Evolutionary conservation across 2,888 invertebrate genomes (phyloP).

Genomic region (Dynastes hyllus): DNA sequence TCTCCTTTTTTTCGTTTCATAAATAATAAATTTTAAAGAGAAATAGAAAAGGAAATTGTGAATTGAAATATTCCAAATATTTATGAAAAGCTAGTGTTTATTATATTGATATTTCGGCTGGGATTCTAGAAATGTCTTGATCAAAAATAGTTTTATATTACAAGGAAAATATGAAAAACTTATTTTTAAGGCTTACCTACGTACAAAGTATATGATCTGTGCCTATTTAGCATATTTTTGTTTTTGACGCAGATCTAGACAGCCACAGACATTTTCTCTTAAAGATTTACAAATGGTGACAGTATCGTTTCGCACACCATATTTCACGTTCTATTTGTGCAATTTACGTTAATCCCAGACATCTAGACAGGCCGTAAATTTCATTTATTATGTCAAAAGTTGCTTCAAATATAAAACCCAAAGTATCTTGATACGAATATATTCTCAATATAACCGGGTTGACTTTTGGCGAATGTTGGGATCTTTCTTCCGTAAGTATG

Average conservation of each 20-base stretch:
- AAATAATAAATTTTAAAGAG: neutral
- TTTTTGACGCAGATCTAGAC: no score
- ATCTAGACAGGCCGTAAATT: constrained; percentile 19
- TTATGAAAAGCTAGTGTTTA: no score
- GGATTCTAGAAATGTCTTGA: no score
- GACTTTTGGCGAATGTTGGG: neutral
- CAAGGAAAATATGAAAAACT: no score
- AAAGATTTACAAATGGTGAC: neutral
- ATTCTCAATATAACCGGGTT: neutral
- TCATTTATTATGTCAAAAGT: constrained; percentile 32
- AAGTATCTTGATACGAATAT: neutral
- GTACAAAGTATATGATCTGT: no score
- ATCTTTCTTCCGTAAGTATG: constrained; percentile 13
- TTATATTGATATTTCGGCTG: no score
- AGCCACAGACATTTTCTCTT: no score
- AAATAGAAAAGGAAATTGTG: no score
- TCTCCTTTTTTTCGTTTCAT: neutral
- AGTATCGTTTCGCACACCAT: neutral
- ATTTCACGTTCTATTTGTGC: constrained; percentile 23
- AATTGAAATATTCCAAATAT: no score
- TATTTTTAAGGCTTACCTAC: no score
- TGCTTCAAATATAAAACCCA: constrained; percentile 5
- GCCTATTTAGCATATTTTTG: no score
- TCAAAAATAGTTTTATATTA: no score
- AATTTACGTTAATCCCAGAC: neutral